These are phyloP conservation scores for Picus viridis DNA, from an alignment of 2,797 vertebrate species.

Conservation along the genomic window DNA sequence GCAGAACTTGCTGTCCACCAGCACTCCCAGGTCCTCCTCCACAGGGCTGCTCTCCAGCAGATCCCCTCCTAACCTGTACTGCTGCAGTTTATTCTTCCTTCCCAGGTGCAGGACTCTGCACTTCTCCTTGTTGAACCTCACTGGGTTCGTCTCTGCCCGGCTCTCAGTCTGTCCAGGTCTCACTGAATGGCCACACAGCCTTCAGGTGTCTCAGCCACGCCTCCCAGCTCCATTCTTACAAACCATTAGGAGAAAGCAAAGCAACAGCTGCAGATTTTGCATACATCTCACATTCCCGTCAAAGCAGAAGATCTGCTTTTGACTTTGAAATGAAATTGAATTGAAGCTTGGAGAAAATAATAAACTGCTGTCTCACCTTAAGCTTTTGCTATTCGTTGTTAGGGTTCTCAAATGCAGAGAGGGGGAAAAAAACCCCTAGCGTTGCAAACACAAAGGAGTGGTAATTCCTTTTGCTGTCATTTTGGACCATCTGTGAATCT, in stretches of 20 bases:
- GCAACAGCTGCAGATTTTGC: not conserved
- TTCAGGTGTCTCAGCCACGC: too few species aligned
- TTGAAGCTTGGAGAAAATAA: not conserved
- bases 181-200: too few species aligned
- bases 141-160: too few species aligned
- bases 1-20: too few species aligned
- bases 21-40: too few species aligned
- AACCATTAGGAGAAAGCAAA: not conserved
- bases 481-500: conserved; percentile 9
- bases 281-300: not conserved
- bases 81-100: too few species aligned
- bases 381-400: conserved; percentile 1
- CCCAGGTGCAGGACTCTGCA: too few species aligned
- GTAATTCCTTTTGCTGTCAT: not conserved
- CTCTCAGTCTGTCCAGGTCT: too few species aligned
- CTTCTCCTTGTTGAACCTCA: too few species aligned
- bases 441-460: not conserved
- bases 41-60: too few species aligned
- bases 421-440: not conserved
- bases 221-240: not conserved
- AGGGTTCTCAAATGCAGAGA: not conserved
- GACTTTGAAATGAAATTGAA: not conserved
- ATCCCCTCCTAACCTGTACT: too few species aligned
- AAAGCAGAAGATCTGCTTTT: not conserved
- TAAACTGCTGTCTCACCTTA: not conserved